Evolutionary conservation across 2,113 vertebrate genomes (phyloP), one percentile per base, ranked within the genome.

Genomic region (Cephalopholis sonnerati): DNA sequence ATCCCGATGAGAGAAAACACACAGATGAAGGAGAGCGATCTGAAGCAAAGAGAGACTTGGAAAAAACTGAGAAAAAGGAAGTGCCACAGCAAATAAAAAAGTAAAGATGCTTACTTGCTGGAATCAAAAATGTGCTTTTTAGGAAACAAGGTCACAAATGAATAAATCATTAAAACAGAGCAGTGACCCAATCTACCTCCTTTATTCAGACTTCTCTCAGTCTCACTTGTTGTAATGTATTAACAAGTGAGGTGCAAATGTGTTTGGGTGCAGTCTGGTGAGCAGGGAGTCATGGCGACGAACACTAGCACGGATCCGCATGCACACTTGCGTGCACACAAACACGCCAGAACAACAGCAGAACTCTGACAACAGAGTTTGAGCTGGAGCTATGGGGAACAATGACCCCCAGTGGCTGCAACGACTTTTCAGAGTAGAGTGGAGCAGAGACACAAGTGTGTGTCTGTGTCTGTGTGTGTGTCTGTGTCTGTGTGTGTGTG

Each of bases 351-450:
- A 61, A 76, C 75, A 67, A 54, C 25, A 32, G 5, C 61, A 75
- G 24, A 74, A 73, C 29, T 15, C 22, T n/a, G 41, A 48, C 24
- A 80, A 65, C 46, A 70, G 67, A 68, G 41, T 72, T 58, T 68
- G 64, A 83, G 65, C 61, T 58, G 73, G 62, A 90, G 84, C 67
- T 78, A 67, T 41, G 89, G 83, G 61, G 83, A 92, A 93, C 90
- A 84, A 93, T 93, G 93, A 94, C 93, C 92, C 83, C 93, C 88
- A 92, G 93, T 93, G 92, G 92, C 72, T 87, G 85, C 72, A 67
- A 7, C 29, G 13, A 82, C 71, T 82, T 73, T 74, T 88, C 68
- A 79, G 70, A 82, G 74, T 22, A 62, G 64, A 80, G 20, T 51
- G 48, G 17, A 65, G 55, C 27, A 55, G 25, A 76, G 17, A 25